These are phyloP conservation scores for Oreohelix idahoensis DNA, from an alignment of 1,140 invertebrate species.

Conservation along the genomic window DNA sequence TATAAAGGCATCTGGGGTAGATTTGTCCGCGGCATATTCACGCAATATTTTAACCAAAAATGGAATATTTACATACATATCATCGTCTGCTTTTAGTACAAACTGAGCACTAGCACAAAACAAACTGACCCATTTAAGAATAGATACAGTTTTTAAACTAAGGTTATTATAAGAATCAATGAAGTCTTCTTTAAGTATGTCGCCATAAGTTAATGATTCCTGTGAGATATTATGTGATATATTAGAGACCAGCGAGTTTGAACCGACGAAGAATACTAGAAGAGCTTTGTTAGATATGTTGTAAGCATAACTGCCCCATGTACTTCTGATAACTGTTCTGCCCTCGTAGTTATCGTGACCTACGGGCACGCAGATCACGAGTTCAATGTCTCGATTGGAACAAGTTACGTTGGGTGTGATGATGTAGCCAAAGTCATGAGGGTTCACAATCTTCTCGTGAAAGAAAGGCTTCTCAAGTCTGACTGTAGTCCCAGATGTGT, in stretches of 20 bases:
- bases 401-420: not conserved
- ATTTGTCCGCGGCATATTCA: slow-evolving; percentile 1
- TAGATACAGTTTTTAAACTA: slow-evolving; percentile 89
- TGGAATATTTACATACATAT: slow-evolving; percentile 60
- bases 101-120: slow-evolving; percentile 77
- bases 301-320: slow-evolving; percentile 61
- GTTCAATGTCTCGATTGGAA: slow-evolving; percentile 18
- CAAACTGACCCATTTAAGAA: slow-evolving; percentile 84
- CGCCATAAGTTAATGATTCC: slow-evolving; percentile 79
- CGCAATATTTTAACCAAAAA: slow-evolving; percentile 43
- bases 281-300: slow-evolving; percentile 38
- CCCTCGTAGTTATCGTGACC: slow-evolving; percentile 45
- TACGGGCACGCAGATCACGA: slow-evolving; percentile 52
- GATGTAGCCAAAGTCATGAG: not conserved
- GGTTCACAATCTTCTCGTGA: not conserved
- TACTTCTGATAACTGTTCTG: slow-evolving; percentile 61
- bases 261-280: slow-evolving; percentile 82
- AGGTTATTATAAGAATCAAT: slow-evolving; percentile 86
- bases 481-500: not conserved
- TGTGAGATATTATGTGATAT: slow-evolving; percentile 45
- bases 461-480: not conserved
- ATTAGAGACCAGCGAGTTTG: slow-evolving; percentile 73
- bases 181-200: slow-evolving; percentile 86
- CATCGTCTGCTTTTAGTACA: slow-evolving; percentile 75
- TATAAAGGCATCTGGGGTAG: slow-evolving; percentile 38